Percentiles rank a stretch among this genome's conserved stretches.
Evolutionary conservation across 2,888 invertebrate genomes (phyloP).

Genomic region (Lordiphosa fenestrarum): DNA sequence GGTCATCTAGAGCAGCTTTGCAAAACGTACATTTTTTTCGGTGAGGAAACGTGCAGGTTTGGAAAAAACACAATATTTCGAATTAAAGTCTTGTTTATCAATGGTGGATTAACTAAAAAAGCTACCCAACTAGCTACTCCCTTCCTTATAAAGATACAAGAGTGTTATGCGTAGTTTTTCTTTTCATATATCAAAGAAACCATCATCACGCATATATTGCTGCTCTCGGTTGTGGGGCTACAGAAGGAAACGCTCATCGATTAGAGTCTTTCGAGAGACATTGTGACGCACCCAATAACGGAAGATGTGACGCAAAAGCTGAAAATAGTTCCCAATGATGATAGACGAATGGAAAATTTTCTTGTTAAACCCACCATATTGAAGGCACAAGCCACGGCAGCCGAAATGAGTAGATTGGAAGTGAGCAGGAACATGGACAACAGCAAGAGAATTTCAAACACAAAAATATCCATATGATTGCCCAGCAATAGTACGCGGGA

Average conservation of each 20-base stretch:
- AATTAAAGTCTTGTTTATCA: too few relatives aligned
- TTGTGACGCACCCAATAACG: conserved; percentile 83
- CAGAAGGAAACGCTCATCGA: conserved; percentile 87
- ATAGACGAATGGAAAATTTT: too few relatives aligned
- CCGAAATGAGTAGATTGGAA: conserved; percentile 84
- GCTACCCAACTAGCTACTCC: too few relatives aligned
- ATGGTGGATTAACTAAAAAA: too few relatives aligned
- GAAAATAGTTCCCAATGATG: conserved; percentile 36
- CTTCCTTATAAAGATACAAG: too few relatives aligned
- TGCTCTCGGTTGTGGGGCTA: conserved; percentile 70
- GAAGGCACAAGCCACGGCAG: conserved; percentile 82
- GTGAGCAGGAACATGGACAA: conserved; percentile 83
- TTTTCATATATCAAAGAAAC: conserved; percentile 49
- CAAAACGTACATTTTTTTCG: too few relatives aligned
- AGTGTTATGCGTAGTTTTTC: too few relatives aligned
- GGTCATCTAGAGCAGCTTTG: too few relatives aligned
- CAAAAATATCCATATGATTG: conserved; percentile 85
- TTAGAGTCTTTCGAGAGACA: conserved; percentile 86
- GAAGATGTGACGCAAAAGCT: conserved; percentile 79
- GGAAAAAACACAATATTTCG: too few relatives aligned
- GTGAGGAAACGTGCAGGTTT: too few relatives aligned
- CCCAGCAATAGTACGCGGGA: conserved; percentile 87
- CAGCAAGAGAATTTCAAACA: conserved; percentile 87
- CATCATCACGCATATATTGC: conserved; percentile 52
- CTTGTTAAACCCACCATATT: conserved; percentile 80